Percentiles rank a stretch among this genome's conserved stretches.
Conservation (phyloP, 53 echinoderm and acorn worm genomes). For the Echinometra lucunter region DNA sequence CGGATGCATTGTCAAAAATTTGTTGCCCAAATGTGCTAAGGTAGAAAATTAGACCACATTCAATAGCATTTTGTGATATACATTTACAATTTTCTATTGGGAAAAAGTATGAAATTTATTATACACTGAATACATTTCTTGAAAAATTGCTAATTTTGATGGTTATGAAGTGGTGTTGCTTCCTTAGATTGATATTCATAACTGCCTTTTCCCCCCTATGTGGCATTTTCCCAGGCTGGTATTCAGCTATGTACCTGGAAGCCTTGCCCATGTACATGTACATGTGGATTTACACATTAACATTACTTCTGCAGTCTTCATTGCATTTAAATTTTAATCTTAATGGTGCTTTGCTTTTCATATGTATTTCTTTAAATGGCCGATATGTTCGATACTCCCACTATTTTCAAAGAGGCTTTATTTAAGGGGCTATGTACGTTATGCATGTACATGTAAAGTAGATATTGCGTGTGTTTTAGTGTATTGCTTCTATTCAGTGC, state of each 20-base stretch:
- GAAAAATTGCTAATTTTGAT: no score
- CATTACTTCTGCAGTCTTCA: background rate
- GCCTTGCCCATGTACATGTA: background rate
- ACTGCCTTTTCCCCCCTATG: no score
- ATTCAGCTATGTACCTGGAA: no score
- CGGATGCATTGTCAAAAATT: no score
- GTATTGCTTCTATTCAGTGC: background rate
- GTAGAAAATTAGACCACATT: no score
- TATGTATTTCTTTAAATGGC: background rate
- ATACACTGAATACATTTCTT: no score
- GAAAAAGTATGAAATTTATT: no score
- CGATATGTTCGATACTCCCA: background rate
- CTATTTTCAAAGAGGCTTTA: background rate
- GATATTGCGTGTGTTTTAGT: background rate
- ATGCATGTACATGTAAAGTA: background rate
- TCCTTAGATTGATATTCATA: no score
- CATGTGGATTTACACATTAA: background rate
- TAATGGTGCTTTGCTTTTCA: background rate
- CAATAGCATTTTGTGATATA: no score
- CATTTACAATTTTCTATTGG: no score
- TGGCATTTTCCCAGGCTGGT: background rate
- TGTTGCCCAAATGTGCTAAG: no score
- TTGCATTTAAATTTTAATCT: background rate
- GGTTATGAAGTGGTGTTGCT: no score
- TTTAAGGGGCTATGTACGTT: background rate